Evolutionary conservation across 1,140 invertebrate species (phyloP).

Genomic region (Cardiocondyla obscurior): DNA sequence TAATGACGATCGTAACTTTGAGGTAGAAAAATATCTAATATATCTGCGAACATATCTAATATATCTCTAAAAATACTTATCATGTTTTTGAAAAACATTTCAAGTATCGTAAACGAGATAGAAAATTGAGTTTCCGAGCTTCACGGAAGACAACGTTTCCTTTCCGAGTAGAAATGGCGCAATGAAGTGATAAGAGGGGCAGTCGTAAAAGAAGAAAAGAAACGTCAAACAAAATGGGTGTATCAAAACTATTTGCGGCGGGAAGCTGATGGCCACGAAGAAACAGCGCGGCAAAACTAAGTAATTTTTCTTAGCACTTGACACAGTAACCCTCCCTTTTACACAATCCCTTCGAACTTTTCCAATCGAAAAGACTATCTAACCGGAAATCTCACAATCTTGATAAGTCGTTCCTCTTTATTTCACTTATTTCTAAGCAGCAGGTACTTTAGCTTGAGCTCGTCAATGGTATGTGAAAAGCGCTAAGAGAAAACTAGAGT

Average conservation of each 20-base stretch:
- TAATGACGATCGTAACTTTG: neutral
- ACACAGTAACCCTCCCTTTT: slow-evolving; percentile 30
- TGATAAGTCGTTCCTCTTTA: slow-evolving; percentile 34
- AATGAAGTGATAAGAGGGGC: slow-evolving; percentile 40
- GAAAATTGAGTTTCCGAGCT: slow-evolving; percentile 48
- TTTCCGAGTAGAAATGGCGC: slow-evolving; percentile 31
- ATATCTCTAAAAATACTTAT: slow-evolving; percentile 4
- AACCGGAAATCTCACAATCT: slow-evolving; percentile 21
- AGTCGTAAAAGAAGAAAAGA: slow-evolving; percentile 13
- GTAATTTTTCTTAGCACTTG: slow-evolving; percentile 53
- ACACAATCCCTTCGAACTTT: slow-evolving; percentile 34
- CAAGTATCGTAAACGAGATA: slow-evolving; percentile 47
- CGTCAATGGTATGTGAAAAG: neutral
- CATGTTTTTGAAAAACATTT: slow-evolving; percentile 37
- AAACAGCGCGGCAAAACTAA: slow-evolving; percentile 9
- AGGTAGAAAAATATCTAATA: neutral
- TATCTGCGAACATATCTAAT: neutral
- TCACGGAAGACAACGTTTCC: slow-evolving; percentile 18
- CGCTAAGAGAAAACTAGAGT: neutral
- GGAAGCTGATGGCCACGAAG: slow-evolving; percentile 39
- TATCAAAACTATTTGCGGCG: slow-evolving; percentile 47
- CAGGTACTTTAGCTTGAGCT: neutral
- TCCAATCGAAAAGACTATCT: slow-evolving; percentile 39
- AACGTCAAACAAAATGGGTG: slow-evolving; percentile 35
- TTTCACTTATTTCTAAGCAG: slow-evolving; percentile 24